Base-by-base conservation (phyloP, 1,140 invertebrate genomes). In the Marisa cornuarietis region DNA sequence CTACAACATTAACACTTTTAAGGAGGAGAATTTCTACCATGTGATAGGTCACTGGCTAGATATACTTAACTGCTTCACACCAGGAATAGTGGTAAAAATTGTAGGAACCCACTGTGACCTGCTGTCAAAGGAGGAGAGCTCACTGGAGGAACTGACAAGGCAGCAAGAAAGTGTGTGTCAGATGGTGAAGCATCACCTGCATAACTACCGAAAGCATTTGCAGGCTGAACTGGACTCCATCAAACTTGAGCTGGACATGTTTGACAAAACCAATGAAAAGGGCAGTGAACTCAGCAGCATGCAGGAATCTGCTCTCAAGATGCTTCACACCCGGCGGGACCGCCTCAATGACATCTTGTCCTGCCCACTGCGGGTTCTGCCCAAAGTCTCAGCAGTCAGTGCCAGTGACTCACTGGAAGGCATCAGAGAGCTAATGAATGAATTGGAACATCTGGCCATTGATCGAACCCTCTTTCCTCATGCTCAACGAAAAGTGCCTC, bases 31-130 rank as follows among this genome's bases (percentile, higher is more conserved):
- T 42, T 88, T 87, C 71, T 78, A 90, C 18, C n/a, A 71, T 16
- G 71, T 79, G 20, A 85, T 91, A 62, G 89, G 90, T 62, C 73
- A 87, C 74, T 91, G 90, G 90, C 74, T 91, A 9, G 86, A 91
- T 22, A 79, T 89, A 22, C 78, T 91, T 7, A 82, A 82, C 24
- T 68, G 79, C 8, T 83, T 87, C 77, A 82, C 81, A 20, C 89
- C 89, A n/a, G 86, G 88, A 18, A 85, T 82, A 13, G 85, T 90
- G 7, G 85, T 90, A 62, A 90, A 91, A 83, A 83, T 90, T 20
- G 84, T 90, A 24, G 90, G 88, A 14, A 88, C 89, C 24, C 86
- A 90, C 62, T 73, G 72, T 62, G 89, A 90, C 76, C 79, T 84
- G 20, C 69, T 81, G 22, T 58, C 77, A 16, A 76, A 66, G 49